A percentile compares a stretch with the other conserved stretches of the same genome.
phyloP scores from a whole-genome alignment of 23 tunicate genomes.

The Aplidium turbinatum region DNA sequence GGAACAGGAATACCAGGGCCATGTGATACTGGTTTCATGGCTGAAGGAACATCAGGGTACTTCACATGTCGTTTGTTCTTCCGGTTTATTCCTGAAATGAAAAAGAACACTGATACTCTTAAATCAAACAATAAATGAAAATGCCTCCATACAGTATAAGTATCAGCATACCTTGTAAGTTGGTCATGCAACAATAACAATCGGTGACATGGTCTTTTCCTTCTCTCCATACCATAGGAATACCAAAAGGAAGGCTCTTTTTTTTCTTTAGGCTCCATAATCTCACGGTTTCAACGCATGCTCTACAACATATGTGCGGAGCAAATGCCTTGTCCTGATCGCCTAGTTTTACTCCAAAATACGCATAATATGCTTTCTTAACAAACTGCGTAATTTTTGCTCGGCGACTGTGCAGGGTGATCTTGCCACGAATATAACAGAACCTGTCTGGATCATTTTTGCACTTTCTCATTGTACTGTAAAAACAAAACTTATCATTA shows the following conservation, averaged over 20 bases:
- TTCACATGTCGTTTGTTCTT: constrained; percentile 16
- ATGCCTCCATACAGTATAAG: background rate
- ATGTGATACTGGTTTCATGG: constrained; percentile 18
- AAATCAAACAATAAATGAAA: too few species aligned
- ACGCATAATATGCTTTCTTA: too few species aligned
- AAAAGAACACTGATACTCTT: too few species aligned
- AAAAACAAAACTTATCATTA: too few species aligned
- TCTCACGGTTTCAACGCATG: constrained; percentile 29
- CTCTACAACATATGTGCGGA: constrained; percentile 16
- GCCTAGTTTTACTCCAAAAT: background rate
- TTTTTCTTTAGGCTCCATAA: constrained; percentile 28
- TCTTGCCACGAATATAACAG: too few species aligned
- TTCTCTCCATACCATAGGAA: constrained; percentile 40
- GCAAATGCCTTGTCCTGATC: constrained; percentile 1
- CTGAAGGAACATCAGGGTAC: constrained; percentile 36
- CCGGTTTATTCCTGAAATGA: constrained; percentile 27
- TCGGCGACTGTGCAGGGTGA: too few species aligned
- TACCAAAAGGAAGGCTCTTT: constrained; percentile 37
- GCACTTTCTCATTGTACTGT: too few species aligned
- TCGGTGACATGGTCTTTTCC: constrained; percentile 38
- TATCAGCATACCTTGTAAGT: constrained; percentile 31
- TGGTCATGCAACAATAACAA: constrained; percentile 31
- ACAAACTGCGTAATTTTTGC: too few species aligned
- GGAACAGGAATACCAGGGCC: constrained; percentile 22
- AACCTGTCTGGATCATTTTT: too few species aligned